Evolutionary conservation across 30 jellyfish, hydroid and myxozoan species (phyloP), one percentile per base, ranked within the genome.

Genomic region (Phacellophora camtschatica): DNA sequence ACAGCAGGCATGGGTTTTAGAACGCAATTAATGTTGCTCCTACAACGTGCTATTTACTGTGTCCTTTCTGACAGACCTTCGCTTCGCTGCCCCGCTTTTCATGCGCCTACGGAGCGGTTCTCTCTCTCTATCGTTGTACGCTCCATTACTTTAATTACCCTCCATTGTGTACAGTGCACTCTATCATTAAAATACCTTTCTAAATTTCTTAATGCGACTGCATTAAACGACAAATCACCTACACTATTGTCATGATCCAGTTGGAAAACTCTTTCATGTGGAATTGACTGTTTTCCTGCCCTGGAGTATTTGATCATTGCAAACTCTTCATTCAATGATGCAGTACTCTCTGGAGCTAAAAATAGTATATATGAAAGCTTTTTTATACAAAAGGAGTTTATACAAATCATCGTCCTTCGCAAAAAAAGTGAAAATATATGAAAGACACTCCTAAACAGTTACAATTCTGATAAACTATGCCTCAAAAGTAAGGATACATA

Each of bases 271-370:
- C 95, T 57, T 71, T 90, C 98, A 27, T 83, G 95, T 6, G 98
- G 98, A 12, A 90, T 90, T 7, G 96, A 35, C 24, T 83, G 92
- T 22, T 81, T 84, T 19, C 98, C 98, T 19, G 85, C 90, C 13
- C 98, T 66, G 20, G 98, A 83, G 78, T 90, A 90, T 51, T 90
- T 90, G 36, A 90, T 90, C 98, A 90, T 90, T 3, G 96, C 86
- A 49, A 74, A 83, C 64, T 90, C 98, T 9, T 91, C 96, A 53
- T 45, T 62, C 72, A 80, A 48, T 27, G 30, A 20, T 22, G 84
- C 91, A 3, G 80, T 80, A 2, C 51, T 77, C 54, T 64, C 81
- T 9, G 53, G 25, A 29, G 36, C 50, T 71, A 25, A 20, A 35
- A 61, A 61, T 12, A 12, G n/a, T 49, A 30, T 12, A 41, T 16